Base-by-base conservation (phyloP, 2,797 vertebrate genomes). In the Pteropus rufus region DNA sequence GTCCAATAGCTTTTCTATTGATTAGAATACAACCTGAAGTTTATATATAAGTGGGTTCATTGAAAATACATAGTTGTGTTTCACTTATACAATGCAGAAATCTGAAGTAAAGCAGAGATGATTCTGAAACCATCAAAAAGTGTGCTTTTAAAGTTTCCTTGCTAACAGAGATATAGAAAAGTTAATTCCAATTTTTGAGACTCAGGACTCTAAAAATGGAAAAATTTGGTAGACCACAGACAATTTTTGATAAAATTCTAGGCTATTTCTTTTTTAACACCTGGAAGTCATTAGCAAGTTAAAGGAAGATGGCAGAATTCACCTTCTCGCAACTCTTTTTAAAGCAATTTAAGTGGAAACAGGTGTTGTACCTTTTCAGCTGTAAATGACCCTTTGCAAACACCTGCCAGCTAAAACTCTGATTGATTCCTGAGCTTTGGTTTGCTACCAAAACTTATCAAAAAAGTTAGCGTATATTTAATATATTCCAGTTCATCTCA, bases 361-460 rank as follows among this genome's bases (percentile, higher is more conserved):
- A 96, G 96, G 91, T 95, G 95, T 90, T 81, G 23, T 12, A 34
- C 0, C 70, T 94, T 95, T 49, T 14, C 60, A 12, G 41, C 24
- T 95, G 73, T 75, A 96, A 97, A 96, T 94, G 79, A 95, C 82
- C 97, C 85, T 79, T 96, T 94, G 29, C 75, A 91, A 95, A 96
- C 94, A 97, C 73, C 93, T 97, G 97, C 52, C 62, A 52, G 1
- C 24, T 36, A 34, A 91, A 95, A 64, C 18, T 5, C 31, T 88
- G 73, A 0, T 0, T 65, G 34, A 82, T 77, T 82, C 54, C 69
- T 49, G 60, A 94, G 82, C 9, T 58, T n/a, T 56, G 39, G 11
- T 94, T 94, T 91, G 36, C 31, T 49, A 91, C 19, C 54, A 91
- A 91, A 92, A 79, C 24, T 60, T 94, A 62, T 58, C 39, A 5